Evolutionary conservation across 2,888 invertebrate genomes (phyloP).

Genomic region (Torymus aiolomorphi): DNA sequence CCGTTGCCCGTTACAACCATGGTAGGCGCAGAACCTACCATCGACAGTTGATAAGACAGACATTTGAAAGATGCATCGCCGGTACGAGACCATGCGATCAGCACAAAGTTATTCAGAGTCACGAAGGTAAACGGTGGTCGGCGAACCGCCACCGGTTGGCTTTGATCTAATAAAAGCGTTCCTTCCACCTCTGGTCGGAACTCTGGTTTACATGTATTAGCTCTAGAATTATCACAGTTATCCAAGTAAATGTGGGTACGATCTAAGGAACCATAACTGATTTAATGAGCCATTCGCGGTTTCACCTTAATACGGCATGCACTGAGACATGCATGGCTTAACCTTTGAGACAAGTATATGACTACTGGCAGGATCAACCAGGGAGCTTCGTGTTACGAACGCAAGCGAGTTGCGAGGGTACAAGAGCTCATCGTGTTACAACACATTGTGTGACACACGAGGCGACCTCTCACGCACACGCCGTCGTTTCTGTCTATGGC

Average conservation of each 20-base stretch:
- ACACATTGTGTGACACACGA: too few relatives aligned
- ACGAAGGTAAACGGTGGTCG: too few relatives aligned
- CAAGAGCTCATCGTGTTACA: too few relatives aligned
- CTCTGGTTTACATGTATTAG: constrained; percentile 80
- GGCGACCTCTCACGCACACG: too few relatives aligned
- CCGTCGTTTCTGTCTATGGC: too few relatives aligned
- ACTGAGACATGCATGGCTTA: constrained; percentile 83
- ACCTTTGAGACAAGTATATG: constrained; percentile 83
- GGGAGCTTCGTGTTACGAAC: constrained; percentile 60
- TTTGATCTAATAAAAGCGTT: constrained; percentile 72
- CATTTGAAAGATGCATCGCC: too few relatives aligned
- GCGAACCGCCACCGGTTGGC: constrained; percentile 75
- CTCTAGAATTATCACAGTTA: constrained; percentile 83
- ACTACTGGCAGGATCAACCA: constrained; percentile 78
- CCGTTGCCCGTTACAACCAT: constrained; percentile 81
- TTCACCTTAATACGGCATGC: constrained; percentile 78
- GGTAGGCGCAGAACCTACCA: constrained; percentile 64
- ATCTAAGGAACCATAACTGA: constrained; percentile 79
- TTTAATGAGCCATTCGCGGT: constrained; percentile 81
- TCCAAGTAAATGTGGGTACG: constrained; percentile 77
- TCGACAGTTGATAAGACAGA: too few relatives aligned
- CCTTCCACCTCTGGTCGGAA: constrained; percentile 75
- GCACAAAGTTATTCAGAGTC: too few relatives aligned
- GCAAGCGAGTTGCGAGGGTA: too few relatives aligned
- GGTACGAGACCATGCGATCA: too few relatives aligned